These are phyloP conservation scores for Ammodytes marinus DNA, from an alignment of 2,113 vertebrate genomes.

Conservation along the genomic window DNA sequence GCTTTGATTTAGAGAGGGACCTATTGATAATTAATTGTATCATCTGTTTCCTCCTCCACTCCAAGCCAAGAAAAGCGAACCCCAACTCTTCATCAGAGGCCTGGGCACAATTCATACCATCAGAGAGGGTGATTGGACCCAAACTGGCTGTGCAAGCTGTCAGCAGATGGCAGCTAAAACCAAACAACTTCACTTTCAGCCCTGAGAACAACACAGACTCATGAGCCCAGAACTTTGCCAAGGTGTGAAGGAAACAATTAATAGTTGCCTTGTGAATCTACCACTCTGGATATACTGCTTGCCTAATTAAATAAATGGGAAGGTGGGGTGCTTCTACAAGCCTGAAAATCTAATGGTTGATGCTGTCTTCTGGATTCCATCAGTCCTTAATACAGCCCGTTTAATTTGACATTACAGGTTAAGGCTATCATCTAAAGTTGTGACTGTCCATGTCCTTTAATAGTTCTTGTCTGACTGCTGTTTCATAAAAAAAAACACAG, in stretches of 20 bases:
- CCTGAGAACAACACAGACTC: slow-evolving; percentile 62
- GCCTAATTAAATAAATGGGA: slow-evolving; percentile 38
- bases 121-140: slow-evolving; percentile 73
- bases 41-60: slow-evolving; percentile 86
- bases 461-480: slow-evolving; percentile 50
- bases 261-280: slow-evolving; percentile 52
- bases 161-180: slow-evolving; percentile 81
- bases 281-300: slow-evolving; percentile 37
- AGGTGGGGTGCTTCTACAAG: slow-evolving; percentile 8
- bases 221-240: slow-evolving; percentile 66
- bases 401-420: slow-evolving; percentile 28
- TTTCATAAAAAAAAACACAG: slow-evolving; percentile 56
- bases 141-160: slow-evolving; percentile 74
- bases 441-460: slow-evolving; percentile 40
- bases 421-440: slow-evolving; percentile 38
- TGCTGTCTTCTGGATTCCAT: slow-evolving; percentile 16
- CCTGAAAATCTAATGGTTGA: slow-evolving; percentile 22
- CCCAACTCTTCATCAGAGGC: slow-evolving; percentile 81
- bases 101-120: slow-evolving; percentile 75
- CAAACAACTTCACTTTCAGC: slow-evolving; percentile 71
- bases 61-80: slow-evolving; percentile 84
- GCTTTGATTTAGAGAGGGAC: slow-evolving; percentile 87
- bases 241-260: slow-evolving; percentile 67
- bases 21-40: slow-evolving; percentile 90
- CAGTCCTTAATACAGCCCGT: slow-evolving; percentile 20